Percentiles rank a stretch among this genome's conserved stretches.
Conservation (phyloP, 1,140 invertebrate genomes). For the Diuraphis noxia region DNA sequence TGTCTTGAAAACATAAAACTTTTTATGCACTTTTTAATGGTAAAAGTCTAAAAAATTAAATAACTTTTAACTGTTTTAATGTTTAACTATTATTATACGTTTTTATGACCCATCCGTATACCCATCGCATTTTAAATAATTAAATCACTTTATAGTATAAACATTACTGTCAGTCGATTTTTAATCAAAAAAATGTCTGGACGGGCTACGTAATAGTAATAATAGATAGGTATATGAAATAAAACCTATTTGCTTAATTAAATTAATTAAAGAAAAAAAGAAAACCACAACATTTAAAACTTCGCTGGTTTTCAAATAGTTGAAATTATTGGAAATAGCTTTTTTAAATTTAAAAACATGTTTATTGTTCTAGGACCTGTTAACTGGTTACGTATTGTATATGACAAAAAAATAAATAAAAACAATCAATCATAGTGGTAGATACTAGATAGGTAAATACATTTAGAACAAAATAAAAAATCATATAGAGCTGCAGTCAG, state of each 20-base stretch:
- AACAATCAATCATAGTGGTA: too few relatives aligned
- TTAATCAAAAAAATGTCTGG: not conserved
- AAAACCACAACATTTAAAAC: not conserved
- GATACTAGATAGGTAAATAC: not conserved
- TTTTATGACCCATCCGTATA: not conserved
- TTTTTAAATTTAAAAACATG: too few relatives aligned
- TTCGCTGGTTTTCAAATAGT: not conserved
- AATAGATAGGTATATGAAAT: not conserved
- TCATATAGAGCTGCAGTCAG: not conserved
- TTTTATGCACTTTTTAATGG: not conserved
- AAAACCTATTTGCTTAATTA: not conserved
- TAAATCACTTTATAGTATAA: slow-evolving; percentile 12
- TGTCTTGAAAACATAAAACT: not conserved
- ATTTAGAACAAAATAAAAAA: not conserved
- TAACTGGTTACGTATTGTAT: too few relatives aligned
- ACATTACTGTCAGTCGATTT: not conserved
- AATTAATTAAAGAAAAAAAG: not conserved
- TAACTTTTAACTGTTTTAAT: not conserved
- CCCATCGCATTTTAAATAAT: not conserved
- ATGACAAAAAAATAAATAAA: too few relatives aligned
- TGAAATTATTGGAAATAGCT: too few relatives aligned
- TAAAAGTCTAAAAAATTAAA: slow-evolving; percentile 3
- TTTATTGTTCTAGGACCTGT: too few relatives aligned
- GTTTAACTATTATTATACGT: not conserved
- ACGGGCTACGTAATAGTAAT: not conserved